These are phyloP conservation scores for Muscicapa striata DNA, from an alignment of 2,797 vertebrate genomes.

Conservation along the genomic window DNA sequence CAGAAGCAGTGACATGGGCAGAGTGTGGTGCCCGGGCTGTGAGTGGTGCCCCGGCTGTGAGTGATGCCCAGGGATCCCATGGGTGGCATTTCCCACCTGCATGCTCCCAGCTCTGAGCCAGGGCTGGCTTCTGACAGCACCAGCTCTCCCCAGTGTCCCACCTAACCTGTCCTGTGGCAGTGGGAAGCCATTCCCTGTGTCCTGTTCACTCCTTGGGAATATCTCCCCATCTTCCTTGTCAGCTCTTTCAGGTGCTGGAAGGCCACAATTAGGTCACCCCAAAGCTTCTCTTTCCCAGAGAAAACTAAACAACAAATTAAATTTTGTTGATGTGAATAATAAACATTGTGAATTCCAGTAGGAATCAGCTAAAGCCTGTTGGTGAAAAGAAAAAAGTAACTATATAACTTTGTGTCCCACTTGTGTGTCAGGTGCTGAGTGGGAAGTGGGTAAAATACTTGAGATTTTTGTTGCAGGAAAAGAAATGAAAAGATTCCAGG, in stretches of 20 bases:
- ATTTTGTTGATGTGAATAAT: background rate
- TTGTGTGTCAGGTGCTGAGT: background rate
- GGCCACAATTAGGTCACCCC: background rate
- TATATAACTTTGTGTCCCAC: background rate
- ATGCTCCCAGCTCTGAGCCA: background rate
- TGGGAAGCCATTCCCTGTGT: background rate
- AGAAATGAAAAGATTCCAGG: background rate
- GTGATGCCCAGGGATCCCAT: background rate
- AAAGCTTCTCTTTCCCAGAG: background rate
- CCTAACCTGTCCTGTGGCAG: background rate
- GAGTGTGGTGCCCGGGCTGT: background rate
- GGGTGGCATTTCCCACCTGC: background rate
- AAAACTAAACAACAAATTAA: background rate
- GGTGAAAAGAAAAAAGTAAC: background rate
- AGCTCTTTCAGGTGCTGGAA: background rate
- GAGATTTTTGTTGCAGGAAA: conserved; percentile 1
- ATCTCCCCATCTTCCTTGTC: background rate
- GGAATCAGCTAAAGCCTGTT: background rate
- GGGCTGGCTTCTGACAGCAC: background rate
- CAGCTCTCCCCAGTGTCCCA: background rate
- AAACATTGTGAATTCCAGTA: background rate
- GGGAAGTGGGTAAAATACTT: background rate
- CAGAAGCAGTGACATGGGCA: background rate
- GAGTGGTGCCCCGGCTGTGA: background rate
- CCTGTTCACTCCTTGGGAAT: background rate